Evolutionary conservation across 2,888 invertebrate genomes (phyloP).

Genomic region (Melanotus villosus): DNA sequence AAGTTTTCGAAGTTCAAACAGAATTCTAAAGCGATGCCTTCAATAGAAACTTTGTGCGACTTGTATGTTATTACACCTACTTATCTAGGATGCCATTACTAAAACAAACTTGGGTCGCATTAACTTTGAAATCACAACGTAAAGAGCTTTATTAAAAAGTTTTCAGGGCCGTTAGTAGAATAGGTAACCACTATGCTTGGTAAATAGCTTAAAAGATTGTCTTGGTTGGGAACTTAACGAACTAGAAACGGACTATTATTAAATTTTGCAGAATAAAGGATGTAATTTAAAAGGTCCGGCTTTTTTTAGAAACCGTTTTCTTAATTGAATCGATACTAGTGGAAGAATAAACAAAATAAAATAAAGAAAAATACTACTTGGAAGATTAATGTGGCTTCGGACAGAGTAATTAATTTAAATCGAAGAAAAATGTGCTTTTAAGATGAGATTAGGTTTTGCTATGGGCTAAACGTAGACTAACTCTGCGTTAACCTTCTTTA

Average conservation of each 20-base stretch:
- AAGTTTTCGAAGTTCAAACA: slow-evolving; percentile 42
- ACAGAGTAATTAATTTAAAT: slow-evolving; percentile 7
- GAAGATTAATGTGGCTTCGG: slow-evolving; percentile 4
- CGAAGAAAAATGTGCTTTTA: not conserved
- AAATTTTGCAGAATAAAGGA: too few species aligned
- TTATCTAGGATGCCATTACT: slow-evolving; percentile 41
- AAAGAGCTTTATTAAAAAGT: slow-evolving; percentile 28
- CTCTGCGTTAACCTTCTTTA: too few species aligned
- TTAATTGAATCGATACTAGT: too few species aligned
- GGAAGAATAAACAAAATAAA: too few species aligned
- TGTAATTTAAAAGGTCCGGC: too few species aligned
- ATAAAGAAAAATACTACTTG: too few species aligned
- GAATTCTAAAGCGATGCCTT: slow-evolving; percentile 34
- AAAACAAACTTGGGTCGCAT: slow-evolving; percentile 32
- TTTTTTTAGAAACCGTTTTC: too few species aligned
- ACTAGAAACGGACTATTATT: too few species aligned
- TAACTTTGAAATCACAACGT: slow-evolving; percentile 9
- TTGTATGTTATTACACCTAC: slow-evolving; percentile 36
- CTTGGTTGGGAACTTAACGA: not conserved
- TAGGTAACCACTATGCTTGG: not conserved
- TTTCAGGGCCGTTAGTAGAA: not conserved
- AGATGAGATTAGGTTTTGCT: slow-evolving; percentile 16
- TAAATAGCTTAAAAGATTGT: slow-evolving; percentile 1
- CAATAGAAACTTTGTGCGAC: slow-evolving; percentile 35
- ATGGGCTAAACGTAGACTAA: too few species aligned